These are phyloP conservation scores for Distichodus sexfasciatus DNA, from an alignment of 2,797 vertebrate species.

Conservation along the genomic window DNA sequence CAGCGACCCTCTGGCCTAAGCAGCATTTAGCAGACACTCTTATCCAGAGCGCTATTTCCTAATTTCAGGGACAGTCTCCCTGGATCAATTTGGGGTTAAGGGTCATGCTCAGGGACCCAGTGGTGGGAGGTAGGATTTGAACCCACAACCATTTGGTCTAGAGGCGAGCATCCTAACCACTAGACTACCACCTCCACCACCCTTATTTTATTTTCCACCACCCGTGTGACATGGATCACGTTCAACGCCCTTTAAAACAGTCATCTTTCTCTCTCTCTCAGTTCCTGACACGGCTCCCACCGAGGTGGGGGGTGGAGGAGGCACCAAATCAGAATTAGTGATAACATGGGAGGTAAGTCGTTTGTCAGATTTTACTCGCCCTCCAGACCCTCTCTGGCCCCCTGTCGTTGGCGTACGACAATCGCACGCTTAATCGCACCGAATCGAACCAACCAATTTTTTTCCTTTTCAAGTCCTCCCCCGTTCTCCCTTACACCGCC, in stretches of 20 bases:
- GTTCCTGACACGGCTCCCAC: slow-evolving; percentile 91
- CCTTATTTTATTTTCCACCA: slow-evolving; percentile 3
- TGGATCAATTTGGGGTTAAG: too few relatives aligned
- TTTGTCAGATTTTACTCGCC: slow-evolving; percentile 71
- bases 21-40: too few relatives aligned
- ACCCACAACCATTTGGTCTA: too few relatives aligned
- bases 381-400: slow-evolving; percentile 40
- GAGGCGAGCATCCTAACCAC: too few relatives aligned
- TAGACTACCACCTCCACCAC: too few relatives aligned
- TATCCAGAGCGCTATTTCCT: too few relatives aligned
- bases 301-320: slow-evolving; percentile 92
- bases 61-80: too few relatives aligned
- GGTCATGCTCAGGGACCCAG: too few relatives aligned
- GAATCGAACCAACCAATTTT: slow-evolving; percentile 72
- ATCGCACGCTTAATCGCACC: slow-evolving; percentile 72
- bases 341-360: slow-evolving; percentile 98
- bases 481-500: slow-evolving; percentile 53
- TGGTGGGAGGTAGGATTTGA: too few relatives aligned
- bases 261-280: slow-evolving; percentile 54
- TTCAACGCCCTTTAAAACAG: slow-evolving; percentile 61
- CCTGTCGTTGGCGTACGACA: not conserved
- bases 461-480: slow-evolving; percentile 63
- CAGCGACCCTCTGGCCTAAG: too few relatives aligned
- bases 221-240: slow-evolving; percentile 41
- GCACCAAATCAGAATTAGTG: slow-evolving; percentile 94